A percentile compares a stretch with the other conserved stretches of the same genome.
These are phyloP conservation scores for Hipparchia semele DNA, from an alignment of 2,888 invertebrate genomes.

Conservation along the genomic window DNA sequence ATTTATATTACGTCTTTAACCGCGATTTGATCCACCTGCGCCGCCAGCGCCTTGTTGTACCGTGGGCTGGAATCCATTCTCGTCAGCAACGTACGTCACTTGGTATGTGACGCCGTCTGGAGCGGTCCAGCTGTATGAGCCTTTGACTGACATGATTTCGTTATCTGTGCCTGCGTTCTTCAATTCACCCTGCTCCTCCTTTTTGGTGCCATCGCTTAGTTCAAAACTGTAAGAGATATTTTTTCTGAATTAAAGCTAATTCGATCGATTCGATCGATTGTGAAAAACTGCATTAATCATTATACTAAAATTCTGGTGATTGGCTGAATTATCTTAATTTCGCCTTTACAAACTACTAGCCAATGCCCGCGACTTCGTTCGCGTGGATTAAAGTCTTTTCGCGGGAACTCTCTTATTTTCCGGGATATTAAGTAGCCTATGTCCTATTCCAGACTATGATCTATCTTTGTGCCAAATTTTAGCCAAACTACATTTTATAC, in stretches of 20 bases:
- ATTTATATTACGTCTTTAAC: neutral
- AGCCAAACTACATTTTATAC: no score
- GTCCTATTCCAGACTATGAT: no score
- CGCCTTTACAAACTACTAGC: no score
- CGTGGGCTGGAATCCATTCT: slow-evolving; percentile 75
- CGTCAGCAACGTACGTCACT: slow-evolving; percentile 83
- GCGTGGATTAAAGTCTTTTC: no score
- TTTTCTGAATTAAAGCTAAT: neutral
- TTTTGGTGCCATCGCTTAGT: slow-evolving; percentile 79
- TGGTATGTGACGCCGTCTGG: slow-evolving; percentile 83
- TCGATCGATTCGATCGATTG: no score
- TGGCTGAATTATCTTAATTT: no score
- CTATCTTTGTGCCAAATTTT: no score
- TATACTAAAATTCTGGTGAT: no score
- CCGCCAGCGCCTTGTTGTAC: slow-evolving; percentile 74
- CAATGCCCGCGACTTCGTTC: no score
- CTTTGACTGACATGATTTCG: slow-evolving; percentile 75
- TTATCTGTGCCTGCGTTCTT: slow-evolving; percentile 79
- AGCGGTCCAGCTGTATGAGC: slow-evolving; percentile 80
- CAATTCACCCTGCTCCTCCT: slow-evolving; percentile 76
- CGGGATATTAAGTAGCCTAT: no score
- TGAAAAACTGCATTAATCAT: no score
- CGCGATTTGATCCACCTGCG: slow-evolving; percentile 38
- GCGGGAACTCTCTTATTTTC: no score
- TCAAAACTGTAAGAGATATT: slow-evolving; percentile 61